A percentile compares a stretch with the other conserved stretches of the same genome.
Conservation (phyloP, 1,140 invertebrate species). For the Popillia japonica region DNA sequence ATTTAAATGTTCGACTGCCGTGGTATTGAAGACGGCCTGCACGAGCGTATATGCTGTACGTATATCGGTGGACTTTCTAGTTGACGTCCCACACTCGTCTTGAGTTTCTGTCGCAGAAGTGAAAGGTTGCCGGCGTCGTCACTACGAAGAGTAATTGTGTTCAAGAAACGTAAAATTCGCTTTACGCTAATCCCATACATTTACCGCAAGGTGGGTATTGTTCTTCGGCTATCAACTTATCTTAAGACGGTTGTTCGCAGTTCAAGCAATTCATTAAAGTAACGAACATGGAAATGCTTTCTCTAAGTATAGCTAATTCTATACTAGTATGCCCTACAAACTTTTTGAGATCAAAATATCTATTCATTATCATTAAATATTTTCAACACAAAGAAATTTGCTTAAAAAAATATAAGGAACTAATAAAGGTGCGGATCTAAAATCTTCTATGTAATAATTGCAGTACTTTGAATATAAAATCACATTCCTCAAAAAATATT, state of each 20-base stretch:
- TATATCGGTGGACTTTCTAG: constrained; percentile 31
- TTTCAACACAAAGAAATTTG: too few relatives aligned
- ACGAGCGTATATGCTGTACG: constrained; percentile 7
- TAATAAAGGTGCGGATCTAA: too few relatives aligned
- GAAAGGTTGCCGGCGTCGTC: constrained; percentile 30
- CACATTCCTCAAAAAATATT: too few relatives aligned
- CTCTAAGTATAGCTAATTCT: too few relatives aligned
- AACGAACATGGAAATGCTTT: too few relatives aligned
- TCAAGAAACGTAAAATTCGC: constrained; percentile 25
- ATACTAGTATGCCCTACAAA: too few relatives aligned
- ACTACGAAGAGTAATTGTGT: constrained; percentile 2
- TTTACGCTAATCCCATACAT: not conserved
- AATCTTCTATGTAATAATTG: too few relatives aligned
- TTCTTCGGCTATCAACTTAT: not conserved
- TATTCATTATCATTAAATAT: too few relatives aligned
- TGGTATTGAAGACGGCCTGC: constrained; percentile 21
- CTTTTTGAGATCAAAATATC: too few relatives aligned
- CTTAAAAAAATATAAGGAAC: too few relatives aligned
- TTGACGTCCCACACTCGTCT: constrained; percentile 31
- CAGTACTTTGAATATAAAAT: too few relatives aligned
- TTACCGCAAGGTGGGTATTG: not conserved
- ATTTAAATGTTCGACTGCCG: constrained; percentile 31
- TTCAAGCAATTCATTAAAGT: too few relatives aligned
- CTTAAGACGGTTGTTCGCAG: not conserved
- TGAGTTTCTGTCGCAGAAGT: constrained; percentile 33